Conservation (phyloP, 2,888 invertebrate species). For the Liodrosophila aerea region DNA sequence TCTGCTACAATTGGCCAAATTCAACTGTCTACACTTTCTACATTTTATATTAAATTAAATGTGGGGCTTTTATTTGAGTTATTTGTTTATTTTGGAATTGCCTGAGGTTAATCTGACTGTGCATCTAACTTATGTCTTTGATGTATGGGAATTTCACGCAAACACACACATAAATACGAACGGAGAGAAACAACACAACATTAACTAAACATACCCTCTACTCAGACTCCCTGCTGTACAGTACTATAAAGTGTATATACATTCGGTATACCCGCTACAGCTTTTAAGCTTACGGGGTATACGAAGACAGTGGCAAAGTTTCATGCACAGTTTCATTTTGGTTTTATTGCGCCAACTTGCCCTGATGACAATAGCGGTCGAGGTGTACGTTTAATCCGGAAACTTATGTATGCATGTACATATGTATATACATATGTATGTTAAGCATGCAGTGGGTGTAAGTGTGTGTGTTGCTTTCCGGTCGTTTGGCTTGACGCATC, state of each 20-base stretch:
- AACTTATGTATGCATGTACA: conserved; percentile 74
- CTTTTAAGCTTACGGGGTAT: conserved; percentile 6
- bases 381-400: conserved; percentile 72
- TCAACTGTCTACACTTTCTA: too few species aligned
- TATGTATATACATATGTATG: conserved; percentile 17
- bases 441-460: not conserved
- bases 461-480: conserved; percentile 49
- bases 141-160: conserved; percentile 27
- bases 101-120: conserved; percentile 8
- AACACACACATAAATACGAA: not conserved
- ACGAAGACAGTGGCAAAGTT: conserved; percentile 37
- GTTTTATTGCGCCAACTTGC: conserved; percentile 70
- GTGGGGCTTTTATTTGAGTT: not conserved
- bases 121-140: conserved; percentile 29
- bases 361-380: conserved; percentile 49
- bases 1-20: too few species aligned
- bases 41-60: not conserved
- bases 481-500: conserved; percentile 72
- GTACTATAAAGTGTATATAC: too few species aligned
- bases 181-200: too few species aligned
- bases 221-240: too few species aligned
- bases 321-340: conserved; percentile 60
- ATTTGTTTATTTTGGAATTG: conserved; percentile 8
- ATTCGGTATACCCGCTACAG: not conserved
- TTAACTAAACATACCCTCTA: too few species aligned